These are phyloP conservation scores for Pammene fasciana DNA, from an alignment of 2,888 invertebrate genomes.

Conservation along the genomic window DNA sequence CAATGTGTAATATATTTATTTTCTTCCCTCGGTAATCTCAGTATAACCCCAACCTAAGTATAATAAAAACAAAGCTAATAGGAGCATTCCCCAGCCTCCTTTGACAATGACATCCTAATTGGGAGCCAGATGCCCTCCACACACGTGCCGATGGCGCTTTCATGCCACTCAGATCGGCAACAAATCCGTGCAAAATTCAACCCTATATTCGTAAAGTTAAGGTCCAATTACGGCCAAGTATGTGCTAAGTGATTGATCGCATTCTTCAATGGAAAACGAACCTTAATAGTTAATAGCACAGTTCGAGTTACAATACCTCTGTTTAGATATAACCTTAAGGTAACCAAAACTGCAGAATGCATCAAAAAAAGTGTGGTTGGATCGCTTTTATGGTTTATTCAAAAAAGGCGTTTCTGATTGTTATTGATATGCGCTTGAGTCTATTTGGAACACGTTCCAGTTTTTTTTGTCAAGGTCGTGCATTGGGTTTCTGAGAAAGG, in stretches of 20 bases:
- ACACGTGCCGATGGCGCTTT: constrained; percentile 64
- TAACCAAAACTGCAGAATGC: constrained; percentile 26
- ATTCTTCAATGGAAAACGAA: not conserved
- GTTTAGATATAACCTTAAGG: constrained; percentile 2
- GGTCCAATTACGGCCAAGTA: not conserved
- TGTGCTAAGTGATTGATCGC: not conserved
- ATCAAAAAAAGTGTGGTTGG: constrained; percentile 38
- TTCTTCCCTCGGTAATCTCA: not conserved
- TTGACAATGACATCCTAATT: constrained; percentile 54
- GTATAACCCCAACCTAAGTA: not conserved
- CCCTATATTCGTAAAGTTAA: not conserved
- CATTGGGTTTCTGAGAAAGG: constrained; percentile 33
- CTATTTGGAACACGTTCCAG: not conserved
- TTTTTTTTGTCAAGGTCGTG: constrained; percentile 48
- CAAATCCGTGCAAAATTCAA: not conserved
- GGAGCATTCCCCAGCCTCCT: constrained; percentile 4
- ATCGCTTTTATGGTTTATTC: constrained; percentile 5
- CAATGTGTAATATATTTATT: constrained; percentile 4
- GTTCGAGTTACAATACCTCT: not conserved
- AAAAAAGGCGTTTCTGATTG: constrained; percentile 3
- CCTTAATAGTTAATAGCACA: not conserved
- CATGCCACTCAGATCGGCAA: constrained; percentile 25
- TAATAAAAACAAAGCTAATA: constrained; percentile 27
- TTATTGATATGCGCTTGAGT: not conserved
- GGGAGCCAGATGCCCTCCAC: constrained; percentile 63